These are phyloP conservation scores for Lypha dubia DNA, from an alignment of 2,888 invertebrate genomes.

Conservation along the genomic window DNA sequence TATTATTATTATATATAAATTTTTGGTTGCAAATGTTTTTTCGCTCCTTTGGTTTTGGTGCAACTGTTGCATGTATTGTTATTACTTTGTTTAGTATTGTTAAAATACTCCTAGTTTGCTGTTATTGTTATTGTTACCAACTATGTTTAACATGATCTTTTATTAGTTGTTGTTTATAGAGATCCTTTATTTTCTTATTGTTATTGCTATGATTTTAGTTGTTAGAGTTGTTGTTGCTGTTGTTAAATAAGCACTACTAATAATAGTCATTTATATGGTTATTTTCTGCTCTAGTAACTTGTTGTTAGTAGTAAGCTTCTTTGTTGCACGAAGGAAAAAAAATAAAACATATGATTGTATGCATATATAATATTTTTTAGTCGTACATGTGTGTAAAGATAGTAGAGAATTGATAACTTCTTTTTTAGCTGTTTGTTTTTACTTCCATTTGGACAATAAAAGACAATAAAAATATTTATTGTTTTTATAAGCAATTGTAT, in stretches of 20 bases:
- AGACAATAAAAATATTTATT: constrained; percentile 59
- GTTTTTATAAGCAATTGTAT: constrained; percentile 52
- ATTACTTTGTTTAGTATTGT: constrained; percentile 36
- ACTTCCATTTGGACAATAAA: constrained; percentile 41
- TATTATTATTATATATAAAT: constrained; percentile 52
- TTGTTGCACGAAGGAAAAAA: constrained; percentile 23
- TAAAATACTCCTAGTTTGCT: too few species aligned
- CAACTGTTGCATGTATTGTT: constrained; percentile 58
- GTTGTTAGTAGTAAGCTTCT: constrained; percentile 45
- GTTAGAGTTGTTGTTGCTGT: constrained; percentile 24
- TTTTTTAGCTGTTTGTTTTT: background rate
- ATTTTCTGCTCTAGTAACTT: constrained; percentile 75
- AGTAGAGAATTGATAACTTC: constrained; percentile 77
- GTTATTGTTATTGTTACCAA: constrained; percentile 67
- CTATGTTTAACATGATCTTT: constrained; percentile 81
- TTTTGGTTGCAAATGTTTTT: background rate
- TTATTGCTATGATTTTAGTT: constrained; percentile 38
- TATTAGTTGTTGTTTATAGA: constrained; percentile 74
- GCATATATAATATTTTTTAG: constrained; percentile 14
- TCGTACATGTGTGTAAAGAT: constrained; percentile 71
- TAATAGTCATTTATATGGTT: constrained; percentile 81
- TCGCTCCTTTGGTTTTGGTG: constrained; percentile 29
- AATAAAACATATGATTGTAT: constrained; percentile 23
- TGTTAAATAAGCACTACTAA: constrained; percentile 77
- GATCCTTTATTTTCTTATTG: constrained; percentile 59